Base-by-base conservation (phyloP, 1,140 invertebrate genomes). In the Drosophila punjabiensis region DNA sequence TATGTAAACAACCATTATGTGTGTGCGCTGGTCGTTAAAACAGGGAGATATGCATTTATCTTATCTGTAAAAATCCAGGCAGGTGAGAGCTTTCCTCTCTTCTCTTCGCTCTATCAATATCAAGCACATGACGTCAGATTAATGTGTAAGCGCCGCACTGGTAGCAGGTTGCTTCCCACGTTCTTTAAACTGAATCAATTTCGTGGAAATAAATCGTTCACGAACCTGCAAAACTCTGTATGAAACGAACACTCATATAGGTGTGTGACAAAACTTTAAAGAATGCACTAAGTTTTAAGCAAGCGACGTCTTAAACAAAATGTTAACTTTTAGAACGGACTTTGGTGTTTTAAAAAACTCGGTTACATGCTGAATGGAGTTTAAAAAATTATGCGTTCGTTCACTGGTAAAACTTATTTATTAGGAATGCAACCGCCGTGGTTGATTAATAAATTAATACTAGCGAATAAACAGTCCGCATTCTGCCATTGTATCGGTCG, bases 381-480 rank as follows among this genome's bases (percentile, higher is more conserved):
- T 37, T 48, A 76, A 41, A 32, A 41, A 41, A 24, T n/a, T 11
- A 59, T 41, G 16, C 35, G 8, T 41, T 35, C 24, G 8, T 50
- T 65, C 20, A 24, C 43, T 62, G 32, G 33, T 8, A 30, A 55
- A 32, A 32, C 32, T 52, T 39, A 65, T 61, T 33, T 28, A 70
- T 58, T 24, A 18, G 48, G 56, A 84, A 70, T 77, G 77, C 85
- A 75, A 60, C 81, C 85, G 55, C 67, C 47, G 30, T 28, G 62
- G 62, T 61, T 70, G 68, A 61, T 69, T 33, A 62, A 67, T 78
- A 70, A 81, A 89, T 65, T 84, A 84, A 89, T 89, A 88, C 85
- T 89, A 68, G 77, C 73, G 47, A 78, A 74, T 58, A 55, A 77
- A 64, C 48, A 37, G 70, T 64, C 35, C 18, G 65, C 32, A 43